Base-by-base conservation (phyloP, 2,888 invertebrate species). In the Nomada fucata region DNA sequence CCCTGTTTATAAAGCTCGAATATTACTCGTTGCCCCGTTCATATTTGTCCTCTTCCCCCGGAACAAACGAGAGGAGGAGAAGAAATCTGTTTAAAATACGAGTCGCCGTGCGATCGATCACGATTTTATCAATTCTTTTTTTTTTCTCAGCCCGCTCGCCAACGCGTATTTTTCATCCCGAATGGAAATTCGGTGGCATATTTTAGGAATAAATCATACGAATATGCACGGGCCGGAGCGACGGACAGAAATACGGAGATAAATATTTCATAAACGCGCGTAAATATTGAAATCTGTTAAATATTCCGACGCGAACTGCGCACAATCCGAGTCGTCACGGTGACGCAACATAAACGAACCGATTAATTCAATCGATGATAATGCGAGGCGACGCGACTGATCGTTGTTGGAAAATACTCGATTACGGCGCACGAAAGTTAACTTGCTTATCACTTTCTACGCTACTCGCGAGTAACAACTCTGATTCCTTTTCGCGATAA, bases 111-210 rank as follows among this genome's bases (percentile, higher is more conserved):
- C 70, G n/a, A 60, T 70, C 47, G 57, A 70, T 70, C 68, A 69
- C 20, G 57, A 42, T 69, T 57, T 57, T 68, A 55, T 68, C 44
- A 57, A 59, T 47, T 69, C 7, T 57, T 69, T 36, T 57, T 59
- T 47, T 70, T 23, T 23, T 23, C 1, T 23, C 1, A 23, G 23
- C 23, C 69, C 26, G 69, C 13, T 7, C 15, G 2, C 36, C 2
- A 26, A 20, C 52, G 26, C n/a, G 26, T 50, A n/a, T 68, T 68
- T 68, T 55, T 44, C 57, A 29, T 70, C 15, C 13, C n/a, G 29
- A 59, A 50, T 26, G 69, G 20, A 60, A 11, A 29, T 29, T 47
- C 26, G 2, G 26, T n/a, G 13, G 52, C 4, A 44, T 44, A 23
- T 57, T 57, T 70, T 29, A 20, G 13, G 29, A 29, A 69, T 70